Base-by-base conservation (phyloP, 2,888 invertebrate genomes). In the Nomada goodeniana region DNA sequence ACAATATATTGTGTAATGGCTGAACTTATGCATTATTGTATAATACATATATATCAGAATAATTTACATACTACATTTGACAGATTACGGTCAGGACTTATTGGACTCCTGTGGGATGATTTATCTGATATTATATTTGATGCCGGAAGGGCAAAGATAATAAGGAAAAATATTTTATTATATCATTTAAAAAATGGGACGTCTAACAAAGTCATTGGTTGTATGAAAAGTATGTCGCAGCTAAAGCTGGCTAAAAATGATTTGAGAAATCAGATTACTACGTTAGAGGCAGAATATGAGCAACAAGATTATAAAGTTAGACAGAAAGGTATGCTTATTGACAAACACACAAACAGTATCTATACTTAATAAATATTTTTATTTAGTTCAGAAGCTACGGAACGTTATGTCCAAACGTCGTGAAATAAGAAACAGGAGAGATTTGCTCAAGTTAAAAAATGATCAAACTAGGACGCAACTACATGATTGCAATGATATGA, bases 71-170 rank as follows among this genome's bases (percentile, higher is more conserved):
- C 42, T 50, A 42, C 63, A 36, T 52, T 4, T 70, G 7, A 69
- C 53, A 92, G 92, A 75, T 89, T 92, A n/a, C 85, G 85, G 1
- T 87, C 86, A 76, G 92, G 91, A 74, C 78, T 89, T n/a, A 57
- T 84, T n/a, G 91, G 89, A 29, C 67, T 90, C 7, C 42, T 92
- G 20, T 93, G 92, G 92, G 91, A 92, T 57, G 89, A 91, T 57
- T 76, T 91, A 52, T 86, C 89, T 5, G 85, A 85, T 65, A 29
- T 76, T 67, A 83, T 89, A 29, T 77, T 85, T 64, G 84, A 90
- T 26, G 68, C 73, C 11, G 61, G 84, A 11, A 86, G 91, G 80
- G 89, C 90, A 42, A 74, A 57, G 20, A 88, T 89, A 68, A 70
- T 83, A 68, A 85, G 88, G 42, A 91, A 91, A 79, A 92, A 92